Conservation (phyloP, 1,140 invertebrate species). For the Pygmarrhopalites habei region DNA sequence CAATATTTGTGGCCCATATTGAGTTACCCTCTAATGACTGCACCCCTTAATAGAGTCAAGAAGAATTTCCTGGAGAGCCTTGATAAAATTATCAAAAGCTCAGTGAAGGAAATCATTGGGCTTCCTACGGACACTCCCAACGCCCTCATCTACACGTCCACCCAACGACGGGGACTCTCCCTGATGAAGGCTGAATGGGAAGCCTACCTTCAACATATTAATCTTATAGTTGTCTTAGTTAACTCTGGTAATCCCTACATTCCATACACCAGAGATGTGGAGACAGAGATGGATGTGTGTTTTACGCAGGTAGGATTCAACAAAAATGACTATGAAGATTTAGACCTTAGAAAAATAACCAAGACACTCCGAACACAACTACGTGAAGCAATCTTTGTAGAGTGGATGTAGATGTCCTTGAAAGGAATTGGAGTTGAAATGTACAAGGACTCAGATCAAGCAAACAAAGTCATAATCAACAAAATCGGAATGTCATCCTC, state of each 20-base stretch:
- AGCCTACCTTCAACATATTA: background rate
- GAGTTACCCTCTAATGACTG: background rate
- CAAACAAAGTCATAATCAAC: background rate
- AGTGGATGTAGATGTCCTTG: background rate
- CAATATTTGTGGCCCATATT: constrained; percentile 3
- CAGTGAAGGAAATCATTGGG: background rate
- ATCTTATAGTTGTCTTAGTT: background rate
- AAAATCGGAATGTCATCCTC: background rate
- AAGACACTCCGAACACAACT: background rate
- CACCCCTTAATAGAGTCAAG: background rate
- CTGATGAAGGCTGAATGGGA: background rate
- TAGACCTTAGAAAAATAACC: background rate
- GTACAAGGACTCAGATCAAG: background rate
- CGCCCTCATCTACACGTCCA: background rate
- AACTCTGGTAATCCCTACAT: background rate
- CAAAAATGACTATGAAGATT: background rate
- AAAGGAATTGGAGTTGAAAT: constrained; percentile 1
- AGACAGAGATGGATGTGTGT: background rate
- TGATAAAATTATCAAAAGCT: background rate
- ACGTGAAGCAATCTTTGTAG: background rate
- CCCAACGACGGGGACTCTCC: background rate
- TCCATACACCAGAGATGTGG: background rate
- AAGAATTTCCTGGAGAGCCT: background rate
- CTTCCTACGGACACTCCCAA: background rate
- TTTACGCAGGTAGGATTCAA: background rate